A percentile compares a stretch with the other conserved stretches of the same genome.
phyloP scores from a whole-genome alignment of 2,888 invertebrate species.

The Gastrophysa polygoni region DNA sequence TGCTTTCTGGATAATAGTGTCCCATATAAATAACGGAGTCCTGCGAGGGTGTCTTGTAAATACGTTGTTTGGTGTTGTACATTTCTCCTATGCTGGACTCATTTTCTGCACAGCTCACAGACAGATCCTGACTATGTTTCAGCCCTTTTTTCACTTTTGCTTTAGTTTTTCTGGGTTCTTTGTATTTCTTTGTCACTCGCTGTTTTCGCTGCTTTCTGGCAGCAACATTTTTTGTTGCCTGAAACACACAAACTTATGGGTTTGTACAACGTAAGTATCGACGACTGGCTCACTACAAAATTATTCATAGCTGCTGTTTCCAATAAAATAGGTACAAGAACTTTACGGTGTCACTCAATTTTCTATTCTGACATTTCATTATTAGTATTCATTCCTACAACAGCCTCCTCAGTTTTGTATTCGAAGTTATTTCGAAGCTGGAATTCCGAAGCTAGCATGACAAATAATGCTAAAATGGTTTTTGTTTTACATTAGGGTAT shows the following conservation, averaged over 20 bases:
- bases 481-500: conserved; percentile 1
- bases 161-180: conserved; percentile 20
- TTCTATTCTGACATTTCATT: not conserved
- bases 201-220: conserved; percentile 16
- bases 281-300: not conserved
- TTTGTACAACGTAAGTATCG: no score
- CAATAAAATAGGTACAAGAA: not conserved
- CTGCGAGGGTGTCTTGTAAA: conserved; percentile 15
- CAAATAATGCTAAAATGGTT: conserved; percentile 9
- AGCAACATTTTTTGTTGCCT: not conserved
- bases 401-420: not conserved
- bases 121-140: conserved; percentile 5
- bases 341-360: not conserved
- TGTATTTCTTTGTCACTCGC: conserved; percentile 20
- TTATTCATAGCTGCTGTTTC: not conserved
- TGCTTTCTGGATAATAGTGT: conserved; percentile 17
- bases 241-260: not conserved
- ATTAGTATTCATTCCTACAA: not conserved
- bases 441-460: no score
- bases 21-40: conserved; percentile 33
- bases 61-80: conserved; percentile 1
- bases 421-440: not conserved
- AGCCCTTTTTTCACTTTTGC: conserved; percentile 23
- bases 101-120: conserved; percentile 23
- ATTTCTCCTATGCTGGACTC: conserved; percentile 33